Conservation (phyloP, 2,797 vertebrate genomes). For the Picus viridis region DNA sequence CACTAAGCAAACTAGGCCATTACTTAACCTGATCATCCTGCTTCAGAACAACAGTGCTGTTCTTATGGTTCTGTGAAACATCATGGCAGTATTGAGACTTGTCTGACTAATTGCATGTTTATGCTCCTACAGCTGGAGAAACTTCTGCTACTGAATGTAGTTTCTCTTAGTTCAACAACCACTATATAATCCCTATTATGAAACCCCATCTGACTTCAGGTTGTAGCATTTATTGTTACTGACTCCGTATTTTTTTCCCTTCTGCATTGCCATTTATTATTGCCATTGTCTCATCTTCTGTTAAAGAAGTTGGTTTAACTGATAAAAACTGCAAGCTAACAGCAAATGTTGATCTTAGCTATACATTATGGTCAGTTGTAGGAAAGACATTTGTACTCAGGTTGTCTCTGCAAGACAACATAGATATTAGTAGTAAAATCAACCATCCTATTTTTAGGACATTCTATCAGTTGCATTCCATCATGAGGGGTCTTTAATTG, state of each 20-base stretch:
- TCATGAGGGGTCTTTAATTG: background rate
- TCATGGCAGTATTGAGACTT: background rate
- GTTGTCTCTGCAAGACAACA: background rate
- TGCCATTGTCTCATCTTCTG: background rate
- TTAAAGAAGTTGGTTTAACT: background rate
- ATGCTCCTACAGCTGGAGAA: background rate
- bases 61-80: background rate
- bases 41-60: background rate
- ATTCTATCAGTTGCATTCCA: background rate
- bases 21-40: background rate
- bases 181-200: background rate
- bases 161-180: background rate
- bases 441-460: background rate
- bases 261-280: background rate
- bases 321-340: background rate
- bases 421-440: background rate
- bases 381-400: background rate
- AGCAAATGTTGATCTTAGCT: background rate
- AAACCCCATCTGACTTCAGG: background rate
- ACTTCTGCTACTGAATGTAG: background rate
- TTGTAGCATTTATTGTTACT: background rate
- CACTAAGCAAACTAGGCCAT: background rate
- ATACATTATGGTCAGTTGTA: background rate
- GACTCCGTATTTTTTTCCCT: background rate
- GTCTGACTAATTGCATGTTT: background rate